phyloP scores from a whole-genome alignment of 1,140 invertebrate species.

The Zaprionus lachaisei region DNA sequence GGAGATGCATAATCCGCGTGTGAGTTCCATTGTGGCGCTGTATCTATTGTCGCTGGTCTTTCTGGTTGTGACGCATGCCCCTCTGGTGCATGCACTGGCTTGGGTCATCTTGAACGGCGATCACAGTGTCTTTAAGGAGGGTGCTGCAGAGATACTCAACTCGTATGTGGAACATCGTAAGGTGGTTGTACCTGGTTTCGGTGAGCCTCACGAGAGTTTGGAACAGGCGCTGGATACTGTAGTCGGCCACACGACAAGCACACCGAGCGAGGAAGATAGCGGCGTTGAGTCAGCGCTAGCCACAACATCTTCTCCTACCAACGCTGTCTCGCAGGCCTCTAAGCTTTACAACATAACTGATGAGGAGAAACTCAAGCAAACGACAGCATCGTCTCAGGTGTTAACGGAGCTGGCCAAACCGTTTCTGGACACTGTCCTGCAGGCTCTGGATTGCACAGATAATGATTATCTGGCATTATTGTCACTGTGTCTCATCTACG shows the following conservation, averaged over 20 bases:
- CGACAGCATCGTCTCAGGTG: conserved; percentile 46
- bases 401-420: conserved; percentile 85
- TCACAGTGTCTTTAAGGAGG: conserved; percentile 89
- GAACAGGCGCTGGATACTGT: conserved; percentile 87
- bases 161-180: conserved; percentile 87
- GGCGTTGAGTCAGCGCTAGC: conserved; percentile 55
- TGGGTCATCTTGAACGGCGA: conserved; percentile 94
- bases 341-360: conserved; percentile 92
- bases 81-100: conserved; percentile 94
- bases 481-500: conserved; percentile 96
- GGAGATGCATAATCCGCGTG: conserved; percentile 87
- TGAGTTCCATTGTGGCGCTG: conserved; percentile 95
- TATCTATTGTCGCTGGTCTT: conserved; percentile 98
- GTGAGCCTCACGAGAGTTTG: conserved; percentile 87
- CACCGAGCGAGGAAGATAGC: conserved; percentile 61
- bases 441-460: conserved; percentile 92
- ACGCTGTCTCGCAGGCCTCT: conserved; percentile 18
- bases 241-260: conserved; percentile 56
- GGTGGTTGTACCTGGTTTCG: conserved; percentile 84
- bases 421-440: conserved; percentile 95
- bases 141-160: conserved; percentile 90
- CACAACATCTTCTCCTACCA: conserved; percentile 39
- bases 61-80: conserved; percentile 95
- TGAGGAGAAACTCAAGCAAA: conserved; percentile 91
- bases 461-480: conserved; percentile 98